Percentiles rank a stretch among this genome's conserved stretches.
These are phyloP conservation scores for Tachysurus fulvidraco DNA, from an alignment of 2,113 vertebrate species.

Conservation along the genomic window DNA sequence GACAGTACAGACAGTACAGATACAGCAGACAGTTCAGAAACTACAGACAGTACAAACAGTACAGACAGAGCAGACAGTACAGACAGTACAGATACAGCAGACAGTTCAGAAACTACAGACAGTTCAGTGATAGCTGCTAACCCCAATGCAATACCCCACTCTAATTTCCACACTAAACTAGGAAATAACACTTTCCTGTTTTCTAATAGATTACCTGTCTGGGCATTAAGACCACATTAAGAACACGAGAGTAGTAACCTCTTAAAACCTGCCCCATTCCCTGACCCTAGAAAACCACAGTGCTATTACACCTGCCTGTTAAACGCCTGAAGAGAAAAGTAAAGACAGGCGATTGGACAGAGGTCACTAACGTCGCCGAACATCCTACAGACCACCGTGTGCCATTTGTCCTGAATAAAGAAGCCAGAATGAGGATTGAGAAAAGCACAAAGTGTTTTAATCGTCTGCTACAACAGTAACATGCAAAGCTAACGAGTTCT, in stretches of 20 bases:
- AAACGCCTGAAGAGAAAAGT: slow-evolving; percentile 14
- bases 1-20: too few relatives aligned
- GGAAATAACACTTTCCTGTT: slow-evolving; percentile 46
- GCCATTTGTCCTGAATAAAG: not conserved
- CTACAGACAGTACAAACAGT: too few relatives aligned
- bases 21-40: too few relatives aligned
- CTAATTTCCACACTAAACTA: slow-evolving; percentile 44
- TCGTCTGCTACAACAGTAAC: not conserved
- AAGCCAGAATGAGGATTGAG: not conserved
- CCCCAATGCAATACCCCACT: slow-evolving; percentile 20
- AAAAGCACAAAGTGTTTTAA: not conserved
- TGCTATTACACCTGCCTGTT: slow-evolving; percentile 42
- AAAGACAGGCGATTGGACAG: slow-evolving; percentile 2
- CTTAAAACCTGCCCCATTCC: slow-evolving; percentile 37
- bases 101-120: too few relatives aligned
- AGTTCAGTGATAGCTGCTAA: slow-evolving; percentile 16
- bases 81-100: not conserved
- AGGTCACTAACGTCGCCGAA: not conserved
- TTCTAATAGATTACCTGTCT: slow-evolving; percentile 48
- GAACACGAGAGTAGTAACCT: slow-evolving; percentile 36
- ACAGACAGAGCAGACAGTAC: not conserved
- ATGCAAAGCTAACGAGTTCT: not conserved
- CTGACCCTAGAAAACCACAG: slow-evolving; percentile 44
- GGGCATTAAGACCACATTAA: slow-evolving; percentile 48
- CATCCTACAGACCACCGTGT: not conserved